Base-by-base conservation (phyloP, 2,113 vertebrate genomes). In the Myiagra hebetior region DNA sequence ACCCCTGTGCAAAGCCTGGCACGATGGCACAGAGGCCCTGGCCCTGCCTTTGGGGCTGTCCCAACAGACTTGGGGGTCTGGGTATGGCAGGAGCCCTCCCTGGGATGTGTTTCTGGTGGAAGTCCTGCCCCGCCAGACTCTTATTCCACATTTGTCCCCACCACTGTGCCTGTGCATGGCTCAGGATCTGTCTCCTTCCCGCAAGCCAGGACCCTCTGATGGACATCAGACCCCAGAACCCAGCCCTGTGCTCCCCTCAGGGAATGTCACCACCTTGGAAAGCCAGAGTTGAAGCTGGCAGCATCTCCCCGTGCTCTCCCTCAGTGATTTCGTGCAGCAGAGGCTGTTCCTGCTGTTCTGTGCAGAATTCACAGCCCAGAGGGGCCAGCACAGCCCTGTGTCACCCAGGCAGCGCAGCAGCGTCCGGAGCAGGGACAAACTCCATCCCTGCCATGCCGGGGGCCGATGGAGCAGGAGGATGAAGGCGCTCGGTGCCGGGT, bases 401-500 rank as follows among this genome's bases (percentile, higher is more conserved):
- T 22, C 9, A 3, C 28, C 41, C 3, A 0, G 31, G 28, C 47
- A 70, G 42, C 33, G 16, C 44, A 30, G 46, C 1, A 0, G 33
- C 4, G 62, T 10, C 56, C 1, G 0, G 42, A 52, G 74, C 46
- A 64, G 83, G 50, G 28, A 49, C 14, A 8, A 33, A 17, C 13
- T 13, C 41, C 17, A 27, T 33, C 52, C 33, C 7, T 2, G 17
- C 31, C 13, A 0, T 3, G 30, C 70, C 0, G 0, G 30, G n/a
- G 26, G 20, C 79, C 33, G 70, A 37, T 0, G 7, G 35, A 9
- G 19, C 63, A 42, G 44, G 31, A 52, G 65, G 59, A 30, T 2
- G 47, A n/a, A 59, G 62, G 57, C 0, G 0, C 16, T 37, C 0
- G 0, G 28, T 37, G 62, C 30, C 0, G 35, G 28, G 22, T 80